Percentiles rank a stretch among this genome's conserved stretches.
Conservation (phyloP, 2,113 vertebrate genomes). For the Chaetura pelagica region DNA sequence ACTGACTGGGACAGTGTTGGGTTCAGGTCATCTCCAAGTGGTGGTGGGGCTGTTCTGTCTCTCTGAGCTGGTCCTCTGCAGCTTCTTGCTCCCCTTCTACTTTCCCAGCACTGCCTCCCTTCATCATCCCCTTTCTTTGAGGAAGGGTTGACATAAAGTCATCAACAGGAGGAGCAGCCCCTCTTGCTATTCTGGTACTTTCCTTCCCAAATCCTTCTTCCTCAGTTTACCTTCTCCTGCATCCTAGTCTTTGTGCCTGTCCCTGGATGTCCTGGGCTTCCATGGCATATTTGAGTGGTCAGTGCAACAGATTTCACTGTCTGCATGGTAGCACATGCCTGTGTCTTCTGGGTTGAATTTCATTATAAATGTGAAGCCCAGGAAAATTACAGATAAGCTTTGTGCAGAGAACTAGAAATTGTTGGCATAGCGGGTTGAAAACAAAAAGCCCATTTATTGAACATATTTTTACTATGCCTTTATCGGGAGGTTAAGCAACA, state of each 20-base stretch:
- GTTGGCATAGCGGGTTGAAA: not conserved
- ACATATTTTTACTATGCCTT: not conserved
- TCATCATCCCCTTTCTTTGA: not conserved
- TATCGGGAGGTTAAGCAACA: not conserved
- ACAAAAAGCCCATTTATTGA: not conserved
- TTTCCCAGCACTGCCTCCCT: not conserved
- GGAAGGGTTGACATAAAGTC: not conserved
- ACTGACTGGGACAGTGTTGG: not conserved
- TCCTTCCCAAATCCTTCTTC: not conserved
- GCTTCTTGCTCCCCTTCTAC: not conserved
- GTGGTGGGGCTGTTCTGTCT: not conserved
- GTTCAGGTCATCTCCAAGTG: not conserved
- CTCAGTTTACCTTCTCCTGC: not conserved
- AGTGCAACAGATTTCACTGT: accelerated
- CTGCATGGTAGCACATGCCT: not conserved
- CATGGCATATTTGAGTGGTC: accelerated
- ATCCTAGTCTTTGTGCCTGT: not conserved
- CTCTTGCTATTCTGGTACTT: not conserved
- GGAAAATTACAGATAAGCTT: not conserved
- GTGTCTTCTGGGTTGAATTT: not conserved
- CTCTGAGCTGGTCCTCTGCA: not conserved
- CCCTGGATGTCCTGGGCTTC: not conserved
- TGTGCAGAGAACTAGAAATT: not conserved
- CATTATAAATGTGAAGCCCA: not conserved
- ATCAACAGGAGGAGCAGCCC: not conserved